Base-by-base conservation (phyloP, 2,797 vertebrate species). In the Mastacembelus armatus region DNA sequence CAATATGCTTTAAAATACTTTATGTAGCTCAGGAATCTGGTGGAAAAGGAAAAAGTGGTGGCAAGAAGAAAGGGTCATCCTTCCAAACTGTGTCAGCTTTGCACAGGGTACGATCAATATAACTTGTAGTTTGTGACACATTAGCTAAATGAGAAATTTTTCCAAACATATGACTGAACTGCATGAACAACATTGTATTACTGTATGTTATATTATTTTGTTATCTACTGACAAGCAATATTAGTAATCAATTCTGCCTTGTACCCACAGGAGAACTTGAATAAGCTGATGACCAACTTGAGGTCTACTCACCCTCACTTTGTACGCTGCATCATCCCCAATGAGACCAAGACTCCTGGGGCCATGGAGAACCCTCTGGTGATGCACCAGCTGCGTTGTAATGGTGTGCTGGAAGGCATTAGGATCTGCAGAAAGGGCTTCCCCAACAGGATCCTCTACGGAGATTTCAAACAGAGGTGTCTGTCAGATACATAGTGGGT, bases 371-470 rank as follows among this genome's bases (percentile, higher is more conserved):
- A 96, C 10, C 89, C 94, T n/a, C 57, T 96, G 82, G 95, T 96
- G 22, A 96, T 96, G 95, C 95, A 96, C 69, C 95, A 96, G 83
- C 91, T 96, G 3, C 94, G 95, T 74, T 96, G 95, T 88, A 96
- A 96, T 0, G 95, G 95, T 0, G 95, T 96, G 7, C 89, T 96
- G 27, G 95, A 96, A 39, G 95, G 95, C 54, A 96, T 96, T 78
- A 93, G 95, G 72, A 96, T 96, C 83, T 96, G 95, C 81, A 94
- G 95, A 78, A 96, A 97, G 71, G 95, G 95, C 21, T 97, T 96
- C 84, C 95, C 96, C 61, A 96, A 96, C 74, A 94, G 96, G 57
- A 93, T 96, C 81, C 94, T 94, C 35, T 96, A 96, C 0, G 95
- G 94, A 43, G 95, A 96, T 85, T 96, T 96, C 87, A 91, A 93